Percentiles rank a stretch among this genome's conserved stretches.
phyloP scores from a whole-genome alignment of 2,797 vertebrate species.

The Rhinella marina region DNA sequence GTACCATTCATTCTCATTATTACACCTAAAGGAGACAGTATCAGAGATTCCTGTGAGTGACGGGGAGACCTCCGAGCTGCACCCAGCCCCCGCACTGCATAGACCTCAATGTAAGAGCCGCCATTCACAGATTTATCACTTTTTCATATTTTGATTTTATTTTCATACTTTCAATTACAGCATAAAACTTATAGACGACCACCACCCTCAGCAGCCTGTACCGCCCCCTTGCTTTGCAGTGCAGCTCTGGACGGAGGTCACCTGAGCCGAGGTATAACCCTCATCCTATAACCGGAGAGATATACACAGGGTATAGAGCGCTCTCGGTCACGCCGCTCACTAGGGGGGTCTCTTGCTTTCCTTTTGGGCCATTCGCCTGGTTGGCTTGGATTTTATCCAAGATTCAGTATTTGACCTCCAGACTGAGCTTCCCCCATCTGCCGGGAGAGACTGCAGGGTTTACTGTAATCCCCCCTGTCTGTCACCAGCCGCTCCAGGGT shows the following conservation, averaged over 20 bases:
- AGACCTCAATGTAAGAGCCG: too few species aligned
- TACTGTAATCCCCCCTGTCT: background rate
- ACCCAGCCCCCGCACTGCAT: background rate
- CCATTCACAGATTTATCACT: too few species aligned
- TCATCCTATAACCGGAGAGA: background rate
- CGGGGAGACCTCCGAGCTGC: background rate
- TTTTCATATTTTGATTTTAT: too few species aligned
- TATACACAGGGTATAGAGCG: too few species aligned
- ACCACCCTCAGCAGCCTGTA: too few species aligned
- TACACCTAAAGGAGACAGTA: constrained; percentile 84
- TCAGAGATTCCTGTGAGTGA: background rate
- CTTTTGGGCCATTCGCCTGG: background rate
- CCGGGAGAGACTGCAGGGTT: background rate
- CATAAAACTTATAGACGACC: too few species aligned
- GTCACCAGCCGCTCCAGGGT: too few species aligned
- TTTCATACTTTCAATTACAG: too few species aligned
- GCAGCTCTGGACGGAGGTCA: background rate
- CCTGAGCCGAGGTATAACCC: too few species aligned
- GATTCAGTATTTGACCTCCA: background rate
- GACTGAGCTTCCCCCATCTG: background rate
- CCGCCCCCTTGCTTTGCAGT: background rate
- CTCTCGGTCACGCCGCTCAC: too few species aligned
- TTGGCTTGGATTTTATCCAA: background rate
- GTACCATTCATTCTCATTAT: constrained; percentile 98
- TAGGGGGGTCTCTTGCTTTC: background rate